Conservation (phyloP, 2,888 invertebrate species). For the Zaprionus lineosus region DNA sequence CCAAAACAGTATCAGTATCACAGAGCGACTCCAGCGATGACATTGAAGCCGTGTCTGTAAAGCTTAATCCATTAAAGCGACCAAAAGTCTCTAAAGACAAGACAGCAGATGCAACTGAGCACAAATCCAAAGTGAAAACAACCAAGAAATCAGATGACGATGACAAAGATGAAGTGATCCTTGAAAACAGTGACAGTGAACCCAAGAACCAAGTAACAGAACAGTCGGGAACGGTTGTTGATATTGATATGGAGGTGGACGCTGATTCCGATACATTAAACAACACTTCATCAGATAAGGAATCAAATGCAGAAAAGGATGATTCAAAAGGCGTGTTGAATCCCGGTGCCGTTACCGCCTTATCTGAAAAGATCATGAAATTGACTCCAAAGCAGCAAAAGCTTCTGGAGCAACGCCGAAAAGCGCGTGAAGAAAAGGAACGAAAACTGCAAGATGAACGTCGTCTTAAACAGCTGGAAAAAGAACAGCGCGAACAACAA, state of each 20-base stretch:
- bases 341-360: not conserved
- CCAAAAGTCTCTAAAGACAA: too few relatives aligned
- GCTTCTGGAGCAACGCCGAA: slow-evolving; percentile 70
- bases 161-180: slow-evolving; percentile 1
- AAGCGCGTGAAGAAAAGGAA: slow-evolving; percentile 80
- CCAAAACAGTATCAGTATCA: not conserved
- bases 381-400: slow-evolving; percentile 78
- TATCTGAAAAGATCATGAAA: slow-evolving; percentile 26
- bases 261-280: slow-evolving; percentile 31
- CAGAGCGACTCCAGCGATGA: slow-evolving; percentile 72
- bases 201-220: not conserved
- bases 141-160: too few relatives aligned
- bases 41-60: slow-evolving; percentile 52
- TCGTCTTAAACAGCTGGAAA: slow-evolving; percentile 81
- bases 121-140: too few relatives aligned
- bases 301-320: not conserved
- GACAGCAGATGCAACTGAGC: too few relatives aligned
- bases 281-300: slow-evolving; percentile 7
- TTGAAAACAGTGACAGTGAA: slow-evolving; percentile 43
- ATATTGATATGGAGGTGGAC: slow-evolving; percentile 43
- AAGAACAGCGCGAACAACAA: slow-evolving; percentile 73
- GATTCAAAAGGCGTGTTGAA: not conserved
- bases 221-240: slow-evolving; percentile 31
- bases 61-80: slow-evolving; percentile 72
- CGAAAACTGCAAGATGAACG: slow-evolving; percentile 83